Evolutionary conservation across 2,888 invertebrate species (phyloP).

Genomic region (Diarsia mendica): DNA sequence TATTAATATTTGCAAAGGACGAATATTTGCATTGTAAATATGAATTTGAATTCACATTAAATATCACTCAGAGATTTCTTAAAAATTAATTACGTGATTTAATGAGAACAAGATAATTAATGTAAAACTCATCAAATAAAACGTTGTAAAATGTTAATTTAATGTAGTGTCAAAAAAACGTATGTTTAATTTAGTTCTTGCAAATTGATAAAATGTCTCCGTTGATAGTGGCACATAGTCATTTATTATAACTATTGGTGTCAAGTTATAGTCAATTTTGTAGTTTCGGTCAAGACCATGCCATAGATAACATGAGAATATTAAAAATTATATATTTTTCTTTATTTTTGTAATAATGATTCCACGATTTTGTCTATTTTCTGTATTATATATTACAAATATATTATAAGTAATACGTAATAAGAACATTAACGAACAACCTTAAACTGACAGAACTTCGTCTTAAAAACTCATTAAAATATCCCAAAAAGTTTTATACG

Average conservation of each 20-base stretch:
- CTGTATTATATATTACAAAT: too few species aligned
- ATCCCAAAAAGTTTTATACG: background rate
- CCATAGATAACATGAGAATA: background rate
- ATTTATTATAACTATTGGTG: conserved; percentile 14
- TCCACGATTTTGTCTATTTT: too few species aligned
- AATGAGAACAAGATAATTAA: conserved; percentile 39
- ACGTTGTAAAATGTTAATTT: conserved; percentile 31
- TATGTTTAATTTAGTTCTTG: conserved; percentile 17
- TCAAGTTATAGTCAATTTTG: conserved; percentile 5
- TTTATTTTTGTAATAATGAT: too few species aligned
- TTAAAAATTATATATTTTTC: too few species aligned
- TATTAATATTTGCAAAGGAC: conserved; percentile 44
- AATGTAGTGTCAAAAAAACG: conserved; percentile 23
- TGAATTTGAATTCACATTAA: conserved; percentile 27
- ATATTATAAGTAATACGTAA: too few species aligned
- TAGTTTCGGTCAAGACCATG: conserved; percentile 24
- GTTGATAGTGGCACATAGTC: conserved; percentile 21
- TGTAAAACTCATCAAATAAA: conserved; percentile 28
- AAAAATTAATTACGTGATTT: conserved; percentile 29
- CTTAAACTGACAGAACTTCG: background rate
- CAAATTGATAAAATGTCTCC: conserved; percentile 32
- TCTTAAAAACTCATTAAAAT: conserved; percentile 27
- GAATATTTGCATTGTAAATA: conserved; percentile 45
- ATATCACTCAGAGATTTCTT: conserved; percentile 22
- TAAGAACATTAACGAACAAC: background rate